A percentile compares a stretch with the other conserved stretches of the same genome.
Evolutionary conservation across 1,140 invertebrate genomes (phyloP).

Genomic region (Metaphire vulgaris): DNA sequence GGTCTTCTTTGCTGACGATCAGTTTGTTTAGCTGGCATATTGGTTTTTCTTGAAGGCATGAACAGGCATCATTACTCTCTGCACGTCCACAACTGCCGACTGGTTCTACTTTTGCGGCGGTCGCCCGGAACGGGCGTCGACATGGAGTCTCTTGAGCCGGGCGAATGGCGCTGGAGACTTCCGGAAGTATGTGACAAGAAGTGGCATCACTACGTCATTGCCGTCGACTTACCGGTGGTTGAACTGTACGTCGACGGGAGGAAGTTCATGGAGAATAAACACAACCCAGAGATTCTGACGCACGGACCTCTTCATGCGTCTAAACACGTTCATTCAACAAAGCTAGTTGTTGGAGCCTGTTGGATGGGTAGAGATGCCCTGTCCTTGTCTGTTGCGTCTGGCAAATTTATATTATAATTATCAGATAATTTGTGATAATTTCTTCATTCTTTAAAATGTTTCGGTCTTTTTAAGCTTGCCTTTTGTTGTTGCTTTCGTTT

Average conservation of each 20-base stretch:
- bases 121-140: conserved; percentile 85
- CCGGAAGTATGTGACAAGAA: conserved; percentile 82
- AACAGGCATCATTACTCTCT: conserved; percentile 95
- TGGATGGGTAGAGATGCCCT: conserved; percentile 90
- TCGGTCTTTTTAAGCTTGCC: too few species aligned
- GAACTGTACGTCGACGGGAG: conserved; percentile 83
- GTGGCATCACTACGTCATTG: conserved; percentile 97
- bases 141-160: conserved; percentile 89
- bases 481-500: too few species aligned
- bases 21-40: too few species aligned
- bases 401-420: too few species aligned
- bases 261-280: conserved; percentile 68
- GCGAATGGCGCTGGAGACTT: conserved; percentile 78
- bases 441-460: too few species aligned
- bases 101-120: conserved; percentile 82
- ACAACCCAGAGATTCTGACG: conserved; percentile 93
- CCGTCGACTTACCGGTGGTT: conserved; percentile 60
- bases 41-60: conserved; percentile 67
- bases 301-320: conserved; percentile 97
- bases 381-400: too few species aligned
- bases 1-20: too few species aligned
- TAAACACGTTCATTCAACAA: conserved; percentile 64
- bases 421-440: too few species aligned
- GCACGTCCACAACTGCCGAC: conserved; percentile 90
- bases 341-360: conserved; percentile 87